Percentiles rank a stretch among this genome's conserved stretches.
These are phyloP conservation scores for Rhinichthys osculus DNA, from an alignment of 2,797 vertebrate species.

Conservation along the genomic window DNA sequence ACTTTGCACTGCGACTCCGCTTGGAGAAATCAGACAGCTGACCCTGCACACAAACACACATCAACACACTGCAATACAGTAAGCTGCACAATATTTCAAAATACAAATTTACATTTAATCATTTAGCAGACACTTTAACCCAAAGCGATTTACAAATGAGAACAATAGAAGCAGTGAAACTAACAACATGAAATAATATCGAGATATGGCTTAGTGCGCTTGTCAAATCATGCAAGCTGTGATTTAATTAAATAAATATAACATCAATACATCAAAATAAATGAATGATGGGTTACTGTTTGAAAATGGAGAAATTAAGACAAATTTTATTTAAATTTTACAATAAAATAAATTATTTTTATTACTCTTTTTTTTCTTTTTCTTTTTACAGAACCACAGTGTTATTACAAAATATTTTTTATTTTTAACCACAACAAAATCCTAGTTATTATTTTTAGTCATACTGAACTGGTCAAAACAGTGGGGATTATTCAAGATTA, in stretches of 20 bases:
- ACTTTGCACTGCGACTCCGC: constrained; percentile 88
- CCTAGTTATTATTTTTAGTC: too few species aligned
- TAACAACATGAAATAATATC: neutral
- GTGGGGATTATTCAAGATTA: neutral
- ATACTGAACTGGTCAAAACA: neutral
- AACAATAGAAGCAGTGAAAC: too few species aligned
- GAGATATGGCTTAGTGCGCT: neutral
- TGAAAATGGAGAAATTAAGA: neutral
- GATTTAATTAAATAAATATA: neutral
- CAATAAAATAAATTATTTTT: neutral
- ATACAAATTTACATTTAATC: neutral
- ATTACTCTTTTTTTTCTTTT: neutral
- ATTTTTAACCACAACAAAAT: too few species aligned
- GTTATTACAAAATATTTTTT: neutral
- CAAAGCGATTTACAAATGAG: too few species aligned
- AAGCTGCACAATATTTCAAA: neutral
- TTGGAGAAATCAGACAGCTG: constrained; percentile 88
- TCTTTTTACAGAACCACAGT: neutral
- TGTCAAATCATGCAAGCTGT: neutral
- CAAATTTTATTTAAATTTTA: neutral
- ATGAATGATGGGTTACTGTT: neutral
- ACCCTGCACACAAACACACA: constrained; percentile 73
- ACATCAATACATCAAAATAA: neutral
- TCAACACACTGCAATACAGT: neutral
- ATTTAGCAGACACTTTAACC: too few species aligned